Evolutionary conservation across 2,797 vertebrate genomes (phyloP).

Genomic region (Prionace glauca): DNA sequence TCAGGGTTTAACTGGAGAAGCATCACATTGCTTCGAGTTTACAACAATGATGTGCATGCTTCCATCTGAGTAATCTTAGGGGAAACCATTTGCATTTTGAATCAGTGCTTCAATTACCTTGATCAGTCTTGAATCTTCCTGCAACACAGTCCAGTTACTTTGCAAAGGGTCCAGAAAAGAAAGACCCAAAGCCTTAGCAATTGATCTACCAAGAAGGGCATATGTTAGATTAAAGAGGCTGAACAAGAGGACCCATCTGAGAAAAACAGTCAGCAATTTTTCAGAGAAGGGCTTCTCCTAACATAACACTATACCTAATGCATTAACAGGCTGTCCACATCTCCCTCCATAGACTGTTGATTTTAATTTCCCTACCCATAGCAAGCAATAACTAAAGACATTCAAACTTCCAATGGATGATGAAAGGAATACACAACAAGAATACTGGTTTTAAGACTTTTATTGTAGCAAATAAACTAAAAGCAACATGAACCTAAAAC

Average conservation of each 20-base stretch:
- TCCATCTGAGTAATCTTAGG: background rate
- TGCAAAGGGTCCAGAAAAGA: background rate
- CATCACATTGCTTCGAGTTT: background rate
- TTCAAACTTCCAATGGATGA: too few relatives aligned
- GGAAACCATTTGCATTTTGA: background rate
- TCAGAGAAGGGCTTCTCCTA: background rate
- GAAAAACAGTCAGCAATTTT: background rate
- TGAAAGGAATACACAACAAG: too few relatives aligned
- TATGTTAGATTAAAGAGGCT: background rate
- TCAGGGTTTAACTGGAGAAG: background rate
- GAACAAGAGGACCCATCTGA: background rate
- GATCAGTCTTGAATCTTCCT: background rate
- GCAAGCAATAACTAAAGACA: too few relatives aligned
- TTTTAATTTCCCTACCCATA: too few relatives aligned
- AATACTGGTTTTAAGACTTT: too few relatives aligned
- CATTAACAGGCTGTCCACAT: background rate
- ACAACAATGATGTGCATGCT: background rate
- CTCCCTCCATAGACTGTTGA: background rate
- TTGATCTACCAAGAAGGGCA: background rate
- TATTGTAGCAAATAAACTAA: too few relatives aligned
- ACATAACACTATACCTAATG: background rate
- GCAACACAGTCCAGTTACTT: background rate
- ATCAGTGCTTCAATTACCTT: background rate
- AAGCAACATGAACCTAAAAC: background rate
- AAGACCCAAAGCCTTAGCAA: background rate